These are phyloP conservation scores for Diglossa cyanea DNA, from an alignment of 2,797 vertebrate genomes.

Conservation along the genomic window DNA sequence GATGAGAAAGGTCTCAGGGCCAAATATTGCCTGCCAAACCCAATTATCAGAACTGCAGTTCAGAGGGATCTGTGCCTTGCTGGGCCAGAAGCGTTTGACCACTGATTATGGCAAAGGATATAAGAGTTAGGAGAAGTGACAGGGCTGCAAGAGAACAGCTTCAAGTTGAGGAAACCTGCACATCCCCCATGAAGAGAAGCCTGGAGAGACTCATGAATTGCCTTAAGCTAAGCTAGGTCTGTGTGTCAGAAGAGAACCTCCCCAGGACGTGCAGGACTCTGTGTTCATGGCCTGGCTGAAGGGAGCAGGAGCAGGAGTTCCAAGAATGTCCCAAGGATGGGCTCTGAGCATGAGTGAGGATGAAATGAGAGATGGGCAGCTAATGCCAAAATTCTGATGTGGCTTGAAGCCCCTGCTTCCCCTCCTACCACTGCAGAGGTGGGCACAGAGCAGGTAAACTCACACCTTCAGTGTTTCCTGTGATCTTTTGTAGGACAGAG, in stretches of 20 bases:
- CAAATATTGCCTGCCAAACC: slow-evolving; percentile 16
- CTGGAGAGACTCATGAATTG: not conserved
- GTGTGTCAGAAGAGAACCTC: not conserved
- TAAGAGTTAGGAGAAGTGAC: not conserved
- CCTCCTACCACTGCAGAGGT: not conserved
- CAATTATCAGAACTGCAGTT: not conserved
- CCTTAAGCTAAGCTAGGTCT: not conserved
- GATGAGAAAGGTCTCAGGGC: not conserved
- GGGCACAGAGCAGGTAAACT: not conserved
- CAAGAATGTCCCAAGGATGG: not conserved
- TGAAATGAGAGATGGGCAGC: not conserved
- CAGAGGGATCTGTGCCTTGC: not conserved
- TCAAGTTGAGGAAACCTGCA: not conserved
- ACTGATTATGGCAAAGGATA: not conserved
- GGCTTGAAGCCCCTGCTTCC: not conserved
- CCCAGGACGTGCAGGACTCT: accelerated
- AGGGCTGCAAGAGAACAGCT: not conserved
- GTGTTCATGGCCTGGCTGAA: not conserved
- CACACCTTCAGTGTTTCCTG: not conserved
- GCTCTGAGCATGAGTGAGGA: accelerated
- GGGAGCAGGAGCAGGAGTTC: not conserved
- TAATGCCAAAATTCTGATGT: not conserved
- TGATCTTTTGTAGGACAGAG: not conserved
- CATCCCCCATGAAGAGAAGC: not conserved
- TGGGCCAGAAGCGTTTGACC: not conserved